Evolutionary conservation across 2,113 vertebrate genomes (phyloP).

Genomic region (Vulpes vulpes): DNA sequence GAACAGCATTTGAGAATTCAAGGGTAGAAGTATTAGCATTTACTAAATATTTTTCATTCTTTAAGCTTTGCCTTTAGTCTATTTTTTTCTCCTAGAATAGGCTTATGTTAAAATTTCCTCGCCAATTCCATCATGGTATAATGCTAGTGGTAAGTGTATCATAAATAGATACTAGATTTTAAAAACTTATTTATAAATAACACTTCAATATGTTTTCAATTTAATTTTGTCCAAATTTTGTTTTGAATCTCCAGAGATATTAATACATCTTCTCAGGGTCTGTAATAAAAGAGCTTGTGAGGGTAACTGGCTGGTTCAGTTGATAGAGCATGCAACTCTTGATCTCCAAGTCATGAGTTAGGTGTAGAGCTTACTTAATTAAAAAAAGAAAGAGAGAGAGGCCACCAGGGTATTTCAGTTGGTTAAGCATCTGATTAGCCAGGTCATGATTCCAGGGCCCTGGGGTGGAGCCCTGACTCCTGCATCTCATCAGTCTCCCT

Average conservation of each 20-base stretch:
- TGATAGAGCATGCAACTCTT: neutral
- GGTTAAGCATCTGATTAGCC: fast-evolving
- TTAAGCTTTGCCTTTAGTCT: neutral
- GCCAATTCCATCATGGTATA: neutral
- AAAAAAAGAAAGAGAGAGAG: neutral
- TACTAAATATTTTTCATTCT: neutral
- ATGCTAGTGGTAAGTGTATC: neutral
- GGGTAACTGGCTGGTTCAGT: neutral
- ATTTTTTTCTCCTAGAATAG: neutral
- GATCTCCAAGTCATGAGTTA: neutral
- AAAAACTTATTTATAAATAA: neutral
- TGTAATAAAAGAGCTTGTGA: neutral
- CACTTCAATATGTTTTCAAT: neutral
- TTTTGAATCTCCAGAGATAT: neutral
- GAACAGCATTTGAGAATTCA: neutral
- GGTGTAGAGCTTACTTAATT: neutral
- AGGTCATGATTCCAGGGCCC: too few relatives aligned
- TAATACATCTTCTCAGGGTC: neutral
- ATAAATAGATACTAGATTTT: neutral
- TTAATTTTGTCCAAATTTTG: neutral
- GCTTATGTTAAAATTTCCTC: neutral
- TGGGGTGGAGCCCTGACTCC: too few relatives aligned
- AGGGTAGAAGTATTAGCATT: neutral
- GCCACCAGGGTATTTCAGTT: neutral
- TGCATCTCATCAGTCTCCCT: too few relatives aligned